phyloP scores from a whole-genome alignment of 2,888 invertebrate species.

The Psococerastis gibbosa region DNA sequence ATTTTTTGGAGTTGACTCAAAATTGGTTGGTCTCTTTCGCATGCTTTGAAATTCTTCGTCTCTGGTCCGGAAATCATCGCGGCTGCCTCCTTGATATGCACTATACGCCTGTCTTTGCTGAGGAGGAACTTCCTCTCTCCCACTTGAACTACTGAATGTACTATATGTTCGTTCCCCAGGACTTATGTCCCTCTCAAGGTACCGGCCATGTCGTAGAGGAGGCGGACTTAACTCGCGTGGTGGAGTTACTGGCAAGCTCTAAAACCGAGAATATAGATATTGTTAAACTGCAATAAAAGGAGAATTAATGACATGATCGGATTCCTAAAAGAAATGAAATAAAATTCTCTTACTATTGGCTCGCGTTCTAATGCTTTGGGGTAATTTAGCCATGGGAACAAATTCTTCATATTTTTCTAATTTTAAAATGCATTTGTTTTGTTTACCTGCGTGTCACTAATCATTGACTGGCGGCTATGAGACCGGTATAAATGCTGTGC shows the following conservation, averaged over 20 bases:
- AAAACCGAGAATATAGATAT: no score
- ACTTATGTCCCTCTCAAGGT: conserved; percentile 20
- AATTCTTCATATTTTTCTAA: no score
- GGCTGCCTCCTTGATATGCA: conserved; percentile 18
- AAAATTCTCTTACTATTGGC: background rate
- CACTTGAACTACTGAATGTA: background rate
- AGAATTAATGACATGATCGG: background rate
- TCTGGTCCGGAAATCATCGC: no score
- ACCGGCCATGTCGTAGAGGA: conserved; percentile 25
- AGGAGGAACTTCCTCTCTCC: background rate
- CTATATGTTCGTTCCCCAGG: conserved; percentile 14
- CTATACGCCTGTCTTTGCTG: conserved; percentile 15
- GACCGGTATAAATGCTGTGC: conserved; percentile 31
- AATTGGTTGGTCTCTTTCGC: no score
- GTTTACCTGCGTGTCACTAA: conserved; percentile 49
- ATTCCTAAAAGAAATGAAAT: no score
- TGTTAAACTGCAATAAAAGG: conserved; percentile 13
- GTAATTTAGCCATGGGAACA: no score
- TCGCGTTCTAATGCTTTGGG: background rate
- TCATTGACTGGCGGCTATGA: conserved; percentile 43
- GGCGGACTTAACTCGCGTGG: conserved; percentile 31
- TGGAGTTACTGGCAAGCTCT: conserved; percentile 34
- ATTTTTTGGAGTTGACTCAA: no score
- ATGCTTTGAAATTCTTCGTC: no score
- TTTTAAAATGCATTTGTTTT: no score